Evolutionary conservation across 2,113 vertebrate genomes (phyloP), one percentile per base, ranked within the genome.

Genomic region (Anoura caudifer): DNA sequence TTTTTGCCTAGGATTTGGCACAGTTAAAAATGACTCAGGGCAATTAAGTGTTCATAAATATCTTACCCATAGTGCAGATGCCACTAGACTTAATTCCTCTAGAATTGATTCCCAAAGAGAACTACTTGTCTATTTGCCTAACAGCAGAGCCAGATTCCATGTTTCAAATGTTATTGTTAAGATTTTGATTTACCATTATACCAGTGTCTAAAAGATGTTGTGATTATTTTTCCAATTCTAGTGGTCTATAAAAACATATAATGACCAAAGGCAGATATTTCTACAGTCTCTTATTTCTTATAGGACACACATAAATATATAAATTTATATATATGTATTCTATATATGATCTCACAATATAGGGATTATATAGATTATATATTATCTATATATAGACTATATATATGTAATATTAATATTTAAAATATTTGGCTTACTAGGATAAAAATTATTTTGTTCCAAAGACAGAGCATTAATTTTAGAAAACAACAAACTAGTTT

Each of bases 21-120:
- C 77, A 89, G 26, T 92, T 94, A 95, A 87, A 72, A 75, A 80
- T 84, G 76, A 93, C 45, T 95, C 82, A 84, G 45, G 54, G 67
- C 69, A 82, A 56, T 69, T 90, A 90, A 86, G 8, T 83, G 19
- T 81, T 86, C 38, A 59, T 85, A 91, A 95, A 76, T 67, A 93
- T 54, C 61, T 90, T 82, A 73, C 83, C 75, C 76, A 81, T 38
- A 77, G 28, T 59, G 59, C 54, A n/a, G 69, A 75, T 80, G 54
- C 14, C 56, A 88, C 24, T 76, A 89, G 38, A 95, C 70, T 85
- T 85, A 87, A 96, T 61, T 84, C 5, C 14, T 59, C 36, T 73
- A 82, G 24, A 94, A 96, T 0, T 79, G 69, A 69, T 54, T 92
- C 22, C 13, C n/a, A 87, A 86, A 77, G 47, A 90, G n/a, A 95